A percentile compares a stretch with the other conserved stretches of the same genome.
Evolutionary conservation across 1,140 invertebrate species (phyloP).

Genomic region (Meloidogyne exigua): DNA sequence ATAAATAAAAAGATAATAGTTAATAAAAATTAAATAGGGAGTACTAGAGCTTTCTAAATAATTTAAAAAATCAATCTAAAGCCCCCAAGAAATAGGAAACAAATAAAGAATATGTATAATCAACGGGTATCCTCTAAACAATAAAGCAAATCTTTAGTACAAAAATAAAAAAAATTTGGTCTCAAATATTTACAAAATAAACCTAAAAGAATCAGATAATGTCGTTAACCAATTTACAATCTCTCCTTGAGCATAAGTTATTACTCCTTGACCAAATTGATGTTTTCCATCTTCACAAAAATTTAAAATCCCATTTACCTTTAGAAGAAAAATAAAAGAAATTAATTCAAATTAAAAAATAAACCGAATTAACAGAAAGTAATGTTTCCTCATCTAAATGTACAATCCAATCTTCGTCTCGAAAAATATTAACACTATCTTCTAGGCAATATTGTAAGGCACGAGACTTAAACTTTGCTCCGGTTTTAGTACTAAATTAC

Average conservation of each 20-base stretch:
- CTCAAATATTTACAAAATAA: slow-evolving; percentile 13
- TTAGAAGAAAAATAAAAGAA: slow-evolving; percentile 10
- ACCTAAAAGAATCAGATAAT: slow-evolving; percentile 86
- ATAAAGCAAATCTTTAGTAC: too few species aligned
- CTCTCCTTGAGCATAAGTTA: slow-evolving; percentile 87
- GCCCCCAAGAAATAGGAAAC: too few species aligned
- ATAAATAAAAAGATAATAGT: slow-evolving; percentile 25
- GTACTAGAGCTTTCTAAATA: too few species aligned
- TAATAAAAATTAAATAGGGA: too few species aligned
- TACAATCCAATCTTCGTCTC: slow-evolving; percentile 90
- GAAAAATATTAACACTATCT: slow-evolving; percentile 70
- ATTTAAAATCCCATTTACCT: slow-evolving; percentile 79
- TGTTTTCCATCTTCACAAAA: slow-evolving; percentile 91
- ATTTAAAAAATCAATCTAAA: too few species aligned
- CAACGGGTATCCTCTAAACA: too few species aligned
- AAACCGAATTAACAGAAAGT: slow-evolving; percentile 81
- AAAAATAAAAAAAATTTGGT: background rate
- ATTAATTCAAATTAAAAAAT: slow-evolving; percentile 1
- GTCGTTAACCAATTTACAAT: slow-evolving; percentile 93
- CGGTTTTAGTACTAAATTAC: slow-evolving; percentile 78
- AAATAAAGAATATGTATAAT: too few species aligned
- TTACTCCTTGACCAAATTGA: slow-evolving; percentile 93
- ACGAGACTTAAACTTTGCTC: slow-evolving; percentile 88
- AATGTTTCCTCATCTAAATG: slow-evolving; percentile 96
- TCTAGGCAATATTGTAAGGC: slow-evolving; percentile 93